Conservation (phyloP, 2,113 vertebrate species). For the Osmerus mordax region DNA sequence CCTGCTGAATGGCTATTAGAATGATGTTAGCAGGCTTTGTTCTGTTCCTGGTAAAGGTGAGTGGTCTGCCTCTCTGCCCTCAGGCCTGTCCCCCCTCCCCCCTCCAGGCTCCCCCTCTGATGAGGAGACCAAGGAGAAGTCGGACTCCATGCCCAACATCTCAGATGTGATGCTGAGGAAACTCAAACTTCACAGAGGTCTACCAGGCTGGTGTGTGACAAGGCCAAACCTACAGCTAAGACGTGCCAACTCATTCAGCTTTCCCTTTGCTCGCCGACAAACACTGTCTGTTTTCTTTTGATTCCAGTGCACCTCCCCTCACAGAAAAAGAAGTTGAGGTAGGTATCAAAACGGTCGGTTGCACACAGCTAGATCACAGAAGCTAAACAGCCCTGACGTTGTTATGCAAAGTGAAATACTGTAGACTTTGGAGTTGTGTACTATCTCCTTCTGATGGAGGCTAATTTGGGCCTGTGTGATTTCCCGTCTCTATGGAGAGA, state of each 20-base stretch:
- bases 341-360: slow-evolving; percentile 53
- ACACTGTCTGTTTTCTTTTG: slow-evolving; percentile 2
- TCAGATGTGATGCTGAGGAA: slow-evolving; percentile 90
- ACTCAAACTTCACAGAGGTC: slow-evolving; percentile 84
- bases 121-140: slow-evolving; percentile 77
- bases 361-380: no score
- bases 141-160: slow-evolving; percentile 92
- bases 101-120: slow-evolving; percentile 59
- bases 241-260: no score
- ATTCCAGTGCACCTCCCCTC: slow-evolving; percentile 86
- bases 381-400: slow-evolving; percentile 10
- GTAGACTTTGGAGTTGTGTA: slow-evolving; percentile 42
- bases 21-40: no score
- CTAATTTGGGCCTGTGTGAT: slow-evolving; percentile 54
- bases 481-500: slow-evolving; percentile 65
- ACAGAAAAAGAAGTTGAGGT: slow-evolving; percentile 98
- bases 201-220: slow-evolving; percentile 82
- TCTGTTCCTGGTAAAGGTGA: background rate
- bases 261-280: slow-evolving; percentile 4
- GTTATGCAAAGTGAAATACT: slow-evolving; percentile 22
- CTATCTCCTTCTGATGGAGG: slow-evolving; percentile 54
- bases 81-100: slow-evolving; percentile 72
- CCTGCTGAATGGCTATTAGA: no score
- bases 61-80: slow-evolving; percentile 18
- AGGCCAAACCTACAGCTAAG: background rate